A percentile compares a stretch with the other conserved stretches of the same genome.
These are phyloP conservation scores for Cydia amplana DNA, from an alignment of 1,140 invertebrate species.

Conservation along the genomic window DNA sequence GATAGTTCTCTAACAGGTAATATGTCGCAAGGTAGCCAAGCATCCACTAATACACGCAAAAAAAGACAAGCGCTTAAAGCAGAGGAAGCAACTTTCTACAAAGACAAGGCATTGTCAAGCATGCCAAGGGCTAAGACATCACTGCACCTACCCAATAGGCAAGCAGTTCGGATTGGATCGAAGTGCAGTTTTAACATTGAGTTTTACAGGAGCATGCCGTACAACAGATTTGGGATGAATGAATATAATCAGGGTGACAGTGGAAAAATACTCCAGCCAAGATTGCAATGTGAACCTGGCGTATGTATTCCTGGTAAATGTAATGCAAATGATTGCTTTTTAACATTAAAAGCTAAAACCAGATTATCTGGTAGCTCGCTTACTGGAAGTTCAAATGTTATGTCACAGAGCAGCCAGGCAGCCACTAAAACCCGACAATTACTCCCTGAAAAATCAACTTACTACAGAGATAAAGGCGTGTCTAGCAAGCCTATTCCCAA, in stretches of 20 bases:
- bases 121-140: neutral
- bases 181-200: conserved; percentile 3
- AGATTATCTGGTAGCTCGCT: neutral
- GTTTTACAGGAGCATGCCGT: neutral
- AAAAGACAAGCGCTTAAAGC: neutral
- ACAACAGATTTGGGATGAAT: neutral
- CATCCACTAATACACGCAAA: neutral
- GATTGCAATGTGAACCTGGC: neutral
- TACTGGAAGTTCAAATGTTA: neutral
- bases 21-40: neutral
- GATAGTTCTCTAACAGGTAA: neutral
- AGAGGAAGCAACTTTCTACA: neutral
- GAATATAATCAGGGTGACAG: neutral
- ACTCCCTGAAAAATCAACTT: neutral
- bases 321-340: neutral
- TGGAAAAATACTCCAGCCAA: neutral
- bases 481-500: neutral
- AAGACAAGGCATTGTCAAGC: neutral
- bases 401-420: neutral
- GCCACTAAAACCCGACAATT: neutral
- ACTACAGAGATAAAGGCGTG: neutral
- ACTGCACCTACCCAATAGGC: neutral
- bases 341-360: neutral
- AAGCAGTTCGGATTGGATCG: neutral
- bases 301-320: neutral